Conservation (phyloP, 2,888 invertebrate species). For the Drosophila hamatofila region DNA sequence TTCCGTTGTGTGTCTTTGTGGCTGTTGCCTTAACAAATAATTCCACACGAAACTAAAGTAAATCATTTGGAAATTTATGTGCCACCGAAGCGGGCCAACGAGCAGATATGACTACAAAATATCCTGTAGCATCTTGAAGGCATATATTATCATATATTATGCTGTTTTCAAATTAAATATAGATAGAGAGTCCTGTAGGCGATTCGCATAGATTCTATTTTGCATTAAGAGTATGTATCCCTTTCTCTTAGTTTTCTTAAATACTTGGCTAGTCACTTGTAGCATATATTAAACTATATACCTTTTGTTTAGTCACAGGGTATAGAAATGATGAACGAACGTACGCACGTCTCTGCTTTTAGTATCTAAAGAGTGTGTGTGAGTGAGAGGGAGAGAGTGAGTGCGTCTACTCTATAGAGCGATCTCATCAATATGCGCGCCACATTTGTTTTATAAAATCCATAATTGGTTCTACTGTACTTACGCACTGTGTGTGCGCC, state of each 20-base stretch:
- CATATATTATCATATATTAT: too few species aligned
- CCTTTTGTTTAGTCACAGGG: conserved; percentile 3
- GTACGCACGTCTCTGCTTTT: conserved; percentile 49
- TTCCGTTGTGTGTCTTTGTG: conserved; percentile 64
- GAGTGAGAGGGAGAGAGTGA: conserved; percentile 4
- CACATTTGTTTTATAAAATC: conserved; percentile 84
- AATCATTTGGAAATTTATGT: conserved; percentile 83
- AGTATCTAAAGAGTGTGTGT: conserved; percentile 4
- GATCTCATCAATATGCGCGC: conserved; percentile 75
- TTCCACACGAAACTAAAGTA: conserved; percentile 83
- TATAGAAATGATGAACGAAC: conserved; percentile 55
- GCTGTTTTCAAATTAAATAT: neutral
- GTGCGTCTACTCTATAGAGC: conserved; percentile 31
- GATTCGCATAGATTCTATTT: neutral
- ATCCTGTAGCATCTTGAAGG: too few species aligned
- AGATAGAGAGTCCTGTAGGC: neutral
- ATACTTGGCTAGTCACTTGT: too few species aligned
- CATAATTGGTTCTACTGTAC: conserved; percentile 84
- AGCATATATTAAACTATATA: neutral
- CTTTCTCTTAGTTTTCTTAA: too few species aligned
- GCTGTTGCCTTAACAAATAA: conserved; percentile 67
- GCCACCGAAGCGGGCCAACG: conserved; percentile 58
- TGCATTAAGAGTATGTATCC: too few species aligned
- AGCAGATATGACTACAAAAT: conserved; percentile 3
- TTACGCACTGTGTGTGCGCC: conserved; percentile 78